Conservation (phyloP, 2,113 vertebrate species). For the Spea bombifrons region DNA sequence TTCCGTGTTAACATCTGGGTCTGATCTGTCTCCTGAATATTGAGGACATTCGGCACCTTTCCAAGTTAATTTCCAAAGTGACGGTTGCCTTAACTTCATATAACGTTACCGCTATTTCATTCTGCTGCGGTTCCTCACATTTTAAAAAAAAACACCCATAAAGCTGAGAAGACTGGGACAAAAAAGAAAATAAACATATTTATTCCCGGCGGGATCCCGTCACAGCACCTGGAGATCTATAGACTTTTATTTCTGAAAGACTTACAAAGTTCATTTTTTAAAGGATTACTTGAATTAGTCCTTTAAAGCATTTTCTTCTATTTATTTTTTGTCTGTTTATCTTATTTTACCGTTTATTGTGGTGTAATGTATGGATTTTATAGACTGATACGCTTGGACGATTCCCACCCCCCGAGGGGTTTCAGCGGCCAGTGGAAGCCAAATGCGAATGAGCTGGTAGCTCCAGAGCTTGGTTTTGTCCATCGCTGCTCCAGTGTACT, state of each 20-base stretch:
- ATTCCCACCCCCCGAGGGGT: background rate
- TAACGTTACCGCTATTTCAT: background rate
- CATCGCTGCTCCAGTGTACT: background rate
- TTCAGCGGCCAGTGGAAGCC: background rate
- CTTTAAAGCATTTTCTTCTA: too few relatives aligned
- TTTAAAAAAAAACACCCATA: background rate
- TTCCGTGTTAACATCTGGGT: conserved; percentile 43
- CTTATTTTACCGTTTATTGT: too few relatives aligned
- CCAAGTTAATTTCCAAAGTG: conserved; percentile 23
- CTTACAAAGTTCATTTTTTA: background rate
- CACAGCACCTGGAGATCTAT: background rate
- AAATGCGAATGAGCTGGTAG: background rate
- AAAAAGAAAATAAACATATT: conserved; percentile 4
- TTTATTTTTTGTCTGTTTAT: background rate
- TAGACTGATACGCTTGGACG: background rate
- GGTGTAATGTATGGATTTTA: background rate
- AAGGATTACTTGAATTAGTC: background rate
- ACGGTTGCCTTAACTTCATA: background rate
- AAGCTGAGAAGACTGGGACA: background rate
- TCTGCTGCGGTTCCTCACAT: conserved; percentile 5
- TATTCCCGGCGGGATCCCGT: background rate
- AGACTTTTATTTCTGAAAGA: background rate
- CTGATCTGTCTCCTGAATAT: conserved; percentile 29
- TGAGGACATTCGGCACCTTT: conserved; percentile 13
- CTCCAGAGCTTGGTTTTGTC: too few relatives aligned